Conservation (phyloP, 2,797 vertebrate genomes). For the Neopelma chrysocephalum region DNA sequence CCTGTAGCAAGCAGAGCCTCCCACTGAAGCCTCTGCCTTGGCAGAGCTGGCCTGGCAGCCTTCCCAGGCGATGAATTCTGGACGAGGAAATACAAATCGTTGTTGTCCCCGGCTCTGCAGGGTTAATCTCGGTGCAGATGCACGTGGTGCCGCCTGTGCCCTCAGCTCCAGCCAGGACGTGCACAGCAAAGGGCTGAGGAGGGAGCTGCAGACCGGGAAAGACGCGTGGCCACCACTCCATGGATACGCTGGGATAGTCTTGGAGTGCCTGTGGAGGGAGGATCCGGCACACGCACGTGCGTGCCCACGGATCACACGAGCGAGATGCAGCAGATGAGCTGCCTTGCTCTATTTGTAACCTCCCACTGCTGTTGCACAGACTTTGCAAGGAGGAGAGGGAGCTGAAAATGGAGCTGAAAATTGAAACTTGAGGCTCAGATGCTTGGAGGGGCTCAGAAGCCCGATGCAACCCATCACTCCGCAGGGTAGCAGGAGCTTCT, state of each 20-base stretch:
- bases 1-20: not conserved
- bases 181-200: constrained; percentile 20
- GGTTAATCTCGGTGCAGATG: not conserved
- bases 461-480: not conserved
- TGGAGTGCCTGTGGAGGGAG: not conserved
- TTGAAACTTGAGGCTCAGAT: not conserved
- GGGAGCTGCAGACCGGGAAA: constrained; percentile 33
- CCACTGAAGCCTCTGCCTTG: not conserved
- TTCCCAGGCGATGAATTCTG: not conserved
- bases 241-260: rapidly evolving
- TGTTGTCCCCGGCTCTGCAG: not conserved
- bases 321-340: constrained; percentile 20
- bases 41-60: not conserved
- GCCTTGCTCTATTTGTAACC: constrained; percentile 13
- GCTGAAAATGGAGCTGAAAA: constrained; percentile 16
- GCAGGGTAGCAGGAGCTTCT: not conserved
- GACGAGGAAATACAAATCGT: not conserved
- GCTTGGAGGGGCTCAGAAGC: not conserved
- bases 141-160: not conserved
- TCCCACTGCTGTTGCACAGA: constrained; percentile 31
- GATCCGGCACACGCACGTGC: rapidly evolving
- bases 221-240: not conserved
- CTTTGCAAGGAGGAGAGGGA: not conserved
- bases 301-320: not conserved
- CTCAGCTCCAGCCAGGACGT: not conserved